Evolutionary conservation across 2,113 vertebrate species (phyloP), one percentile per base, ranked within the genome.

Genomic region (Bagarius yarrelli): DNA sequence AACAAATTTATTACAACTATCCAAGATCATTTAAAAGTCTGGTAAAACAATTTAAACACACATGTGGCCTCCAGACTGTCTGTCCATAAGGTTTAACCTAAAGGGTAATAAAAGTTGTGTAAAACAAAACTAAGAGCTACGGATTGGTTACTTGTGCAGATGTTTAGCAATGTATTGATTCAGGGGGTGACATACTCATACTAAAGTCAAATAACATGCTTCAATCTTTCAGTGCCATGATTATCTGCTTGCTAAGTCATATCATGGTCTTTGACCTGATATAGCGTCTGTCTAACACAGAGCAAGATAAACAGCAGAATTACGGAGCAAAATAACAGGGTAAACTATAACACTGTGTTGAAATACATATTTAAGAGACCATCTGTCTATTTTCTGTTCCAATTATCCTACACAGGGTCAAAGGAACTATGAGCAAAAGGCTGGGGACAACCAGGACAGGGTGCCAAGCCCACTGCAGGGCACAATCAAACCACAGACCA

Each of bases 261-360:
- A 27, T 27, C 61, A 78, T 36, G 63, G 81, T 30, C 67, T 81
- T 34, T 83, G 59, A 81, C 81, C 78, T 78, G 59, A 55, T 47
- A 83, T 67, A 79, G 30, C 76, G 25, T 60, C 25, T 57, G 53
- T 40, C 36, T 44, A 23, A 71, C 19, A 47, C n/a, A 59, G n/a
- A 40, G 18, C 63, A 40, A n/a, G n/a, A 32, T 15, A 19, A 14
- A 57, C 19, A 64, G n/a, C 71, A 11, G 5, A 50, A 21, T 18
- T 25, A 34, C 40, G 1, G 36, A 2, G 36, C 23, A 52, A 23
- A 64, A 80, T 53, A n/a, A 1, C 74, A 76, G 9, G 15, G 57
- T 25, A 47, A 15, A 61, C 57, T 14, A 60, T 12, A 27, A 50
- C 60, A 63, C 8, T 50, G 53, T 81, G 27, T 36, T 36, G 32